These are phyloP conservation scores for Siniperca chuatsi DNA, from an alignment of 2,113 vertebrate species.

Conservation along the genomic window DNA sequence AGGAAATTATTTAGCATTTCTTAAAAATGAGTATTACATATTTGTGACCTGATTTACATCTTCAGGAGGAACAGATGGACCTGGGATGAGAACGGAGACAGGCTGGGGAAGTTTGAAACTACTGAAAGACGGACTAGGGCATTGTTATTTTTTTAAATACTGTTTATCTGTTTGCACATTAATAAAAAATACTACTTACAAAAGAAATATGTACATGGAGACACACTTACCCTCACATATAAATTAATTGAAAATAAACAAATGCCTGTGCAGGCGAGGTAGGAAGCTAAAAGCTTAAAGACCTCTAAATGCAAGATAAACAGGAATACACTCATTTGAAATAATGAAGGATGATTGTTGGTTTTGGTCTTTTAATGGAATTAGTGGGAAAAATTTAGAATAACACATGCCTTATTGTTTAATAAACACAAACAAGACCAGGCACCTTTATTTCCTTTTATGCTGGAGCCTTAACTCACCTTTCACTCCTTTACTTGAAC, in stretches of 20 bases:
- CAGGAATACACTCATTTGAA: background rate
- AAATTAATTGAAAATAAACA: background rate
- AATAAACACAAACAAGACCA: background rate
- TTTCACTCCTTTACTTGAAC: background rate
- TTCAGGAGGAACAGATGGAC: background rate
- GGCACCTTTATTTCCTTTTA: background rate
- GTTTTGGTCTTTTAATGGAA: background rate
- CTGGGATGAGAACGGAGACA: background rate
- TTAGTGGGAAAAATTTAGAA: background rate
- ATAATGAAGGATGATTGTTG: conserved; percentile 1
- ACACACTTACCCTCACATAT: background rate
- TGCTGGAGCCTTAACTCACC: background rate
- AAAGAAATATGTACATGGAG: background rate
- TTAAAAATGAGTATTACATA: background rate
- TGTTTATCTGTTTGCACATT: background rate
- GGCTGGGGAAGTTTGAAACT: background rate
- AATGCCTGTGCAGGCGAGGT: background rate
- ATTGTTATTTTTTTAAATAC: background rate
- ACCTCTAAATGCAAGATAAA: background rate
- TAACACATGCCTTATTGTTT: background rate
- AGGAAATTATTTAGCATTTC: background rate
- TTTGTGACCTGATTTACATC: background rate
- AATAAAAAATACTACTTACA: background rate
- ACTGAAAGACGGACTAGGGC: background rate
- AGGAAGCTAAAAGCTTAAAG: background rate